Conservation (phyloP, 2,888 invertebrate species). For the Cartodere bifasciata region DNA sequence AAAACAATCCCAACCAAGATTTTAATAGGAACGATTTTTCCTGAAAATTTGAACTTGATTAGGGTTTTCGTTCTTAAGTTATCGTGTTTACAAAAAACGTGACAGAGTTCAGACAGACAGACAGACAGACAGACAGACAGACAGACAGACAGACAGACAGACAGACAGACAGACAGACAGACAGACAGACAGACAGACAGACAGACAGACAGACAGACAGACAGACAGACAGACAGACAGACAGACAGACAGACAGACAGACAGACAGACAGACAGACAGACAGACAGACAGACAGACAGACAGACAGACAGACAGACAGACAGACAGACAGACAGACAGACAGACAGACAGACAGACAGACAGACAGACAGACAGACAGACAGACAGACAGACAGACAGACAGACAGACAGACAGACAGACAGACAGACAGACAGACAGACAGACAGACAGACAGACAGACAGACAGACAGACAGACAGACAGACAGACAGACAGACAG, state of each 20-base stretch:
- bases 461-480: not conserved
- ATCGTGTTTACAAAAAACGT: too few species aligned
- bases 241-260: slow-evolving; percentile 5
- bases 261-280: slow-evolving; percentile 5
- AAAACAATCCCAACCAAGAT: too few species aligned
- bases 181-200: slow-evolving; percentile 5
- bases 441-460: not conserved
- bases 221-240: slow-evolving; percentile 5
- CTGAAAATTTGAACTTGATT: too few species aligned
- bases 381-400: slow-evolving; percentile 5
- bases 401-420: slow-evolving; percentile 5
- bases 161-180: slow-evolving; percentile 5
- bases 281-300: slow-evolving; percentile 5
- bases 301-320: slow-evolving; percentile 5
- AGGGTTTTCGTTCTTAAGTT: too few species aligned
- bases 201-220: slow-evolving; percentile 5
- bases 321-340: slow-evolving; percentile 5
- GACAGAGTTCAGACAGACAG: too few species aligned
- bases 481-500: not conserved
- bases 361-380: slow-evolving; percentile 5
- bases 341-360: slow-evolving; percentile 5
- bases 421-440: slow-evolving; percentile 2
- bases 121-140: slow-evolving; percentile 5
- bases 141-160: slow-evolving; percentile 5
- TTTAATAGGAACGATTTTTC: too few species aligned